Evolutionary conservation across 2,797 vertebrate species (phyloP).

Genomic region (Coracias cyanogaster): DNA sequence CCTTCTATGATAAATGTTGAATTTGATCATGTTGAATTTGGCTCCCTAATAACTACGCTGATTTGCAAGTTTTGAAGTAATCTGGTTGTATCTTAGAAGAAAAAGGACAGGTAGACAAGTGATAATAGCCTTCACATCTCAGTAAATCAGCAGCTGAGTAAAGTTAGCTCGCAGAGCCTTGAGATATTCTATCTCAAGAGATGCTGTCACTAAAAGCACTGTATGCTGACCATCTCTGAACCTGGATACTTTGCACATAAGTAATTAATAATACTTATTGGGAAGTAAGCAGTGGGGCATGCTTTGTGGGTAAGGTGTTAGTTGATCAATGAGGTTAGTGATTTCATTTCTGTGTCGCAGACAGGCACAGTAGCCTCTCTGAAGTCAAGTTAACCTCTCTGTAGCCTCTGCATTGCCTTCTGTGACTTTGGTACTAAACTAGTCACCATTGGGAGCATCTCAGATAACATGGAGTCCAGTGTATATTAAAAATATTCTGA

Average conservation of each 20-base stretch:
- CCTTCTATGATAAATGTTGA: background rate
- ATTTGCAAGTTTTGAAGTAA: background rate
- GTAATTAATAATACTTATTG: background rate
- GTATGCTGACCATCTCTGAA: background rate
- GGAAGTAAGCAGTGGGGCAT: background rate
- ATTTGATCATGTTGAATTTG: background rate
- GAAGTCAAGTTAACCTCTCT: background rate
- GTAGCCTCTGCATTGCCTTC: background rate
- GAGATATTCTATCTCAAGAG: background rate
- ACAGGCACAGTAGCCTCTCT: background rate
- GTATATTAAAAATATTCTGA: background rate
- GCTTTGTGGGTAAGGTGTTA: background rate
- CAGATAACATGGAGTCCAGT: background rate
- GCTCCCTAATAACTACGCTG: background rate
- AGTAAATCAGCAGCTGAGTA: background rate
- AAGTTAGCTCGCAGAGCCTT: background rate
- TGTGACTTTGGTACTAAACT: background rate
- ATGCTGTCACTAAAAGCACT: background rate
- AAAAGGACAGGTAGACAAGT: background rate
- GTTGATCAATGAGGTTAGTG: background rate
- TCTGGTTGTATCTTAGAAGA: background rate
- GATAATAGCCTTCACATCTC: background rate
- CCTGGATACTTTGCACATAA: background rate
- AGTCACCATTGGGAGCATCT: background rate
- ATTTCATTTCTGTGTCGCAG: background rate